Evolutionary conservation across 2,888 invertebrate genomes (phyloP), one percentile per base, ranked within the genome.

Genomic region (Lasioglossum figueresi): DNA sequence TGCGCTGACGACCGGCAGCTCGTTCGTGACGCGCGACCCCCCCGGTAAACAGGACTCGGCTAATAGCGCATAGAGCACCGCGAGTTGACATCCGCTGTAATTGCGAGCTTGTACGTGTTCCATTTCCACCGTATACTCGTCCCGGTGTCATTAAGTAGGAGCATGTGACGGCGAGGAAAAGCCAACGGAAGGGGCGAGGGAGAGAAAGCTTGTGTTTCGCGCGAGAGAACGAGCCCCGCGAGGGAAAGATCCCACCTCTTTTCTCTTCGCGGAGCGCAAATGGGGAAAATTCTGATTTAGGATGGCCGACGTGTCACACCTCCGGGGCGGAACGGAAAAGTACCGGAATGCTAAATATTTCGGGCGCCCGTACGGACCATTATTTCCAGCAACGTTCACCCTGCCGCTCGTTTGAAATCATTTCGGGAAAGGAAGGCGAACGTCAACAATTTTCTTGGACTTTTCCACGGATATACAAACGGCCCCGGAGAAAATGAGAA

Each of bases 11-110:
- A 40, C n/a, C 40, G 40, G n/a, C 19, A 80, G 79, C 34, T 73
- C 81, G 70, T 75, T 76, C 76, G 84, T 82, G 79, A 75, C 70
- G 45, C 68, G 80, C 82, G 74, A 74, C 31, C 71, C 71, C 82
- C 66, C 71, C 82, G 83, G 78, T 79, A 84, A 88, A 88, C 80
- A 87, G 31, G 70, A 34, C 63, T 27, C 78, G 66, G 75, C 76
- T 86, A 87, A 86, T 83, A 81, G 81, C 81, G 71, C 79, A 43
- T 45, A 70, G 76, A 52, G 72, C 71, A 52, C 27, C 56, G 40
- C 37, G 27, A 40, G 27, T 59, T 45, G 75, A 56, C 56, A 34
- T 31, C 52, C 73, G 31, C 27, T 74, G 78, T 79, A 86, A 86
- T 83, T 80, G 80, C 72, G 31, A 23, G 59, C 74, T 77, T 48